Percentiles rank a stretch among this genome's conserved stretches.
Evolutionary conservation across 2,888 invertebrate genomes (phyloP).

Genomic region (Stictocephala bisonia): DNA sequence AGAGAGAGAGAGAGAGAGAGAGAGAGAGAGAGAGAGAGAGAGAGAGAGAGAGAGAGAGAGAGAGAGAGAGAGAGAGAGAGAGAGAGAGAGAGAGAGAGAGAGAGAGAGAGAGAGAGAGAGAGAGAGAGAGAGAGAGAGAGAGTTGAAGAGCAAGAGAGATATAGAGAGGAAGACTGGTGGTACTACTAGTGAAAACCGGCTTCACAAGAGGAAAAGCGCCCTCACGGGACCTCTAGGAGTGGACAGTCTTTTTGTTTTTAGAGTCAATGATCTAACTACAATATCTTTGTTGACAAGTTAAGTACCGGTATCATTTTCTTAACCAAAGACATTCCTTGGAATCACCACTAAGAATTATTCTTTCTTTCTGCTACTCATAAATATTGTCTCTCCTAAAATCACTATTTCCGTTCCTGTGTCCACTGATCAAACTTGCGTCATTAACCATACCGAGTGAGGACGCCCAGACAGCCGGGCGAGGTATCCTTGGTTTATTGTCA

Average conservation of each 20-base stretch:
- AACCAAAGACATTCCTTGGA: too few relatives aligned
- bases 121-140: background rate
- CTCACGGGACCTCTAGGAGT: background rate
- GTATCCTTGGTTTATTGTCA: constrained; percentile 33
- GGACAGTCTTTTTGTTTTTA: too few relatives aligned
- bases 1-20: background rate
- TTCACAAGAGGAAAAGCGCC: background rate
- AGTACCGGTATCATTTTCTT: too few relatives aligned
- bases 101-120: background rate
- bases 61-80: background rate
- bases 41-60: background rate
- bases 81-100: background rate
- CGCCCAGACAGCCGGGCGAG: too few relatives aligned
- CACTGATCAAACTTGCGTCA: too few relatives aligned
- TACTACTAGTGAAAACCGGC: background rate
- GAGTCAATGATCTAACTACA: too few relatives aligned
- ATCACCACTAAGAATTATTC: too few relatives aligned
- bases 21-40: background rate
- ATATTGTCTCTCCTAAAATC: too few relatives aligned
- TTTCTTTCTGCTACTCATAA: too few relatives aligned
- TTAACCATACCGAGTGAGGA: too few relatives aligned
- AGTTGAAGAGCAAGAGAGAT: background rate
- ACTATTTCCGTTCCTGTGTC: too few relatives aligned
- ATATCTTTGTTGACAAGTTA: too few relatives aligned
- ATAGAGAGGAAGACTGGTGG: background rate